Conservation (phyloP, 2,113 vertebrate species). For the Coturnix japonica region DNA sequence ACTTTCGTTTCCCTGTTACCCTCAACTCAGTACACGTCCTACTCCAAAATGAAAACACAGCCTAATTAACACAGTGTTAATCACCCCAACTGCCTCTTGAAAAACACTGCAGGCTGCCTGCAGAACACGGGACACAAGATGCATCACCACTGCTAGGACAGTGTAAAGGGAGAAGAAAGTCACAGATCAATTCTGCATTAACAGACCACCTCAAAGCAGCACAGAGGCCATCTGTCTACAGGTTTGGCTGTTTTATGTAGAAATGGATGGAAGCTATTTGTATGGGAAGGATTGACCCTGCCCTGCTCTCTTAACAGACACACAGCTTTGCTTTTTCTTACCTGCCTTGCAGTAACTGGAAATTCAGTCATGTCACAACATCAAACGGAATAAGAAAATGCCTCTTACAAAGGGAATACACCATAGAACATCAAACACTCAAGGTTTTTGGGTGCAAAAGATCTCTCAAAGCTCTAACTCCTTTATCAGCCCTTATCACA, state of each 20-base stretch:
- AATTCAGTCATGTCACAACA: background rate
- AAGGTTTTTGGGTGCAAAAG: background rate
- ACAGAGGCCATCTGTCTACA: background rate
- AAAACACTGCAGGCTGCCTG: background rate
- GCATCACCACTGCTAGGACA: background rate
- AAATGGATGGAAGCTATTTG: background rate
- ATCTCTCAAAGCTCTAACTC: background rate
- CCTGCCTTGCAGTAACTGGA: background rate
- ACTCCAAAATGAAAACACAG: slow-evolving; percentile 2
- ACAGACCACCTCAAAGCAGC: background rate
- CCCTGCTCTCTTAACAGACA: background rate
- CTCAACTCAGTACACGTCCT: background rate
- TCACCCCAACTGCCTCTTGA: background rate
- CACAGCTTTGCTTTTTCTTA: background rate
- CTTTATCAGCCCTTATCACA: background rate
- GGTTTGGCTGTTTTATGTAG: background rate
- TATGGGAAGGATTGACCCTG: background rate
- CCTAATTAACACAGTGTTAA: background rate
- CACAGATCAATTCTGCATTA: background rate
- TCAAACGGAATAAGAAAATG: background rate
- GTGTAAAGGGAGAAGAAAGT: background rate
- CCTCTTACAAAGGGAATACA: background rate
- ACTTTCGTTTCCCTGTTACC: background rate
- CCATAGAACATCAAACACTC: background rate
- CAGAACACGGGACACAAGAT: background rate